These are phyloP conservation scores for Vanessa atalanta DNA, from an alignment of 1,140 invertebrate species.

Conservation along the genomic window DNA sequence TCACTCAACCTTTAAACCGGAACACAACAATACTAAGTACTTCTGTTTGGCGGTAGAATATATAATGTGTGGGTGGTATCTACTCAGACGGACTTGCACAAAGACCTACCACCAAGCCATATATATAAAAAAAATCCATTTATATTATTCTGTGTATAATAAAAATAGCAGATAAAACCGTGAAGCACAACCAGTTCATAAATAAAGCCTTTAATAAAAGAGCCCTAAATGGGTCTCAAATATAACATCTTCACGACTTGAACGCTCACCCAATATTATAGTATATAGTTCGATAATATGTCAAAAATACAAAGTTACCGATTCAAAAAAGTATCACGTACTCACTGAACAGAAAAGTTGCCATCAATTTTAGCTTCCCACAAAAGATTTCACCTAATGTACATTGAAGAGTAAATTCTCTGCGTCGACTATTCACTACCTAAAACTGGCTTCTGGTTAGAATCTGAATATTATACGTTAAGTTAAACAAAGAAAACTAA, in stretches of 20 bases:
- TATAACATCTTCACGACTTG: neutral
- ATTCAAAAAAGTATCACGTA: slow-evolving; percentile 8
- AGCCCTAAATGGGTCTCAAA: too few species aligned
- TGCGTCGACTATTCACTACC: neutral
- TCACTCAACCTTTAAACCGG: too few species aligned
- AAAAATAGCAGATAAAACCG: too few species aligned
- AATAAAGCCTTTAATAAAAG: too few species aligned
- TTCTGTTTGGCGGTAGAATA: too few species aligned
- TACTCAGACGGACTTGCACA: too few species aligned
- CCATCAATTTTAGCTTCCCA: neutral
- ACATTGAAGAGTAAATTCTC: neutral
- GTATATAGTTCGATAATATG: neutral
- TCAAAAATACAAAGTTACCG: neutral
- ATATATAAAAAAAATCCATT: too few species aligned
- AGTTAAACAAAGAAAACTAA: neutral
- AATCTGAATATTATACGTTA: slow-evolving; percentile 5
- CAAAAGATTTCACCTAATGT: neutral
- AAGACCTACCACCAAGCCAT: too few species aligned
- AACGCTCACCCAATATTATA: neutral
- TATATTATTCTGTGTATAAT: too few species aligned
- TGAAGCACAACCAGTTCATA: too few species aligned
- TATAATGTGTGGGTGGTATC: too few species aligned
- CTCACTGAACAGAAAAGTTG: neutral
- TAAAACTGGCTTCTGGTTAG: slow-evolving; percentile 2
- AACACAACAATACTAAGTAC: too few species aligned